Percentiles rank a stretch among this genome's conserved stretches.
These are phyloP conservation scores for Mastigias papua DNA, from an alignment of 30 jellyfish, hydroid and myxozoan genomes.

Conservation along the genomic window DNA sequence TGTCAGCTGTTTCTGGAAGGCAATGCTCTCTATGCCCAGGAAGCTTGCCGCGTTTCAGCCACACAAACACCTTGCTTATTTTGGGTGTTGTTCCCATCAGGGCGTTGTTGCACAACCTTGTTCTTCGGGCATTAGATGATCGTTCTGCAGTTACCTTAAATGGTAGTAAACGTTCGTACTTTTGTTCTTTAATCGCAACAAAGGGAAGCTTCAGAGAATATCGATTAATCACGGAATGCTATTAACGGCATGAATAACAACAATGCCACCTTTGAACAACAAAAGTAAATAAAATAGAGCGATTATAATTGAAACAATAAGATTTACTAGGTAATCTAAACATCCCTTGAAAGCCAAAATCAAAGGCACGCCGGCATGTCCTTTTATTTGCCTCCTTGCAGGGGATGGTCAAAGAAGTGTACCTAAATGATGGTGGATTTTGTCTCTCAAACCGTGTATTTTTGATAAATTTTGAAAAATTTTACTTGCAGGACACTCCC, in stretches of 20 bases:
- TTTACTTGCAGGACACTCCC: background rate
- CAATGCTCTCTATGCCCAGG: background rate
- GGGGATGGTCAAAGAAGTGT: background rate
- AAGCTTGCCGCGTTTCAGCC: background rate
- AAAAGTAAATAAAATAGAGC: background rate
- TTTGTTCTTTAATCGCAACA: background rate
- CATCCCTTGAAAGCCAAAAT: background rate
- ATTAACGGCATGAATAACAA: background rate
- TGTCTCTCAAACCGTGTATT: background rate
- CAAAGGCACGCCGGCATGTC: background rate
- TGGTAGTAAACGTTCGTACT: background rate
- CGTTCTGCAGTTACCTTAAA: background rate
- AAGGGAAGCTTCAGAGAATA: background rate
- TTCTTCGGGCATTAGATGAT: background rate
- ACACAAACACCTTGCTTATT: background rate
- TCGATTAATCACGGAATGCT: background rate
- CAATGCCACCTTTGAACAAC: background rate
- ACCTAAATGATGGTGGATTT: background rate
- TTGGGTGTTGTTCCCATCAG: background rate
- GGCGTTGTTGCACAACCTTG: background rate
- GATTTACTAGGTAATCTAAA: background rate
- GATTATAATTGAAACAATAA: background rate
- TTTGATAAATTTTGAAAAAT: background rate
- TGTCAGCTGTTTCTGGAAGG: background rate
- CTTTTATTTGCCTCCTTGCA: background rate